phyloP scores from a whole-genome alignment of 1,140 invertebrate genomes.

The Drepana arcuata region DNA sequence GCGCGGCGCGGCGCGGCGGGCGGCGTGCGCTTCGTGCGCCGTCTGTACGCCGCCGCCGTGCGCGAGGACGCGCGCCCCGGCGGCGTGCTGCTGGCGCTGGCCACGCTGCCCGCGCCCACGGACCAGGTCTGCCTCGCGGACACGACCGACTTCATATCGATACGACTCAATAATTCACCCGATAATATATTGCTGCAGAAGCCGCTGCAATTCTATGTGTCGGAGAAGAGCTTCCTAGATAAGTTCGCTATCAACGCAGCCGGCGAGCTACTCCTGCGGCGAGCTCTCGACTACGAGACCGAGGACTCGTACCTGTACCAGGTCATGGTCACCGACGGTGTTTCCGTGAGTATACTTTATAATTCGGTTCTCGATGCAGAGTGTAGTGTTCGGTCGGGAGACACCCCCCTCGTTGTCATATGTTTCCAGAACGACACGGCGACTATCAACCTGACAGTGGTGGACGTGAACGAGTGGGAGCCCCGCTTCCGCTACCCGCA shows the following conservation, averaged over 20 bases:
- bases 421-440: slow-evolving; percentile 81
- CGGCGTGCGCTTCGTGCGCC: slow-evolving; percentile 78
- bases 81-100: slow-evolving; percentile 76
- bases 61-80: slow-evolving; percentile 84
- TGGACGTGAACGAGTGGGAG: slow-evolving; percentile 95
- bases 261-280: slow-evolving; percentile 85
- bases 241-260: slow-evolving; percentile 82
- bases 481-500: slow-evolving; percentile 89
- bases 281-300: slow-evolving; percentile 86
- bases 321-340: slow-evolving; percentile 88
- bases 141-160: too few relatives aligned
- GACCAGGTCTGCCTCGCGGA: too few relatives aligned
- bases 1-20: slow-evolving; percentile 53
- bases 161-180: too few relatives aligned
- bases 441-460: slow-evolving; percentile 82
- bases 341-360: slow-evolving; percentile 73
- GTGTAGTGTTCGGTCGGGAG: too few relatives aligned
- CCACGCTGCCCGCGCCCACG: slow-evolving; percentile 73
- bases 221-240: slow-evolving; percentile 76
- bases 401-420: too few relatives aligned
- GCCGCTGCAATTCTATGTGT: slow-evolving; percentile 71
- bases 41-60: slow-evolving; percentile 79
- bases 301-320: slow-evolving; percentile 81
- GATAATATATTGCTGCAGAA: slow-evolving; percentile 52
- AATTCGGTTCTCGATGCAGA: too few relatives aligned